These are phyloP conservation scores for Tipula unca DNA, from an alignment of 2,888 invertebrate genomes.

Conservation along the genomic window DNA sequence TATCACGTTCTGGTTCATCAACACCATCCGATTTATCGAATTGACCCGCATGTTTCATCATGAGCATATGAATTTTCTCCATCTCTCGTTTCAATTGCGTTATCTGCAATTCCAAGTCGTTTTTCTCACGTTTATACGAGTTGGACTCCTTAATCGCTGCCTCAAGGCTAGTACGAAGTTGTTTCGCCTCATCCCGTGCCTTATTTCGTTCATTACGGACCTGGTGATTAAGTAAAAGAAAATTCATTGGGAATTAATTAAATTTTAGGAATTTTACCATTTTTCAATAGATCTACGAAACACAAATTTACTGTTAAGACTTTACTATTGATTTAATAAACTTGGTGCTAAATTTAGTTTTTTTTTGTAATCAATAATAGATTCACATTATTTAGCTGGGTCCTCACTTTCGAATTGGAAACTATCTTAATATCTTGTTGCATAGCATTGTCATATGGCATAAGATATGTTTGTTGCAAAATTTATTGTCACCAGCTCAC, in stretches of 20 bases:
- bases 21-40: slow-evolving; percentile 47
- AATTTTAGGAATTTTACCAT: background rate
- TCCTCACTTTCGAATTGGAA: background rate
- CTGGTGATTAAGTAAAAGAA: slow-evolving; percentile 31
- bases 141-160: slow-evolving; percentile 65
- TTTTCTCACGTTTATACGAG: slow-evolving; percentile 66
- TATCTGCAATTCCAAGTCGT: slow-evolving; percentile 67
- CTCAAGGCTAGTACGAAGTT: slow-evolving; percentile 72
- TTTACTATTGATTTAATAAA: background rate
- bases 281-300: background rate
- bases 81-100: slow-evolving; percentile 70
- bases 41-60: slow-evolving; percentile 61
- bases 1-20: slow-evolving; percentile 40
- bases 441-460: background rate
- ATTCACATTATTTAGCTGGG: background rate
- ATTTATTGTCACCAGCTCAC: background rate
- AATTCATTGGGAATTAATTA: background rate
- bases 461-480: background rate
- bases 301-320: background rate
- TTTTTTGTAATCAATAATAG: background rate
- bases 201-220: slow-evolving; percentile 88
- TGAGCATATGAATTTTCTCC: slow-evolving; percentile 62
- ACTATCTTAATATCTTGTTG: background rate
- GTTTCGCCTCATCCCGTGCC: slow-evolving; percentile 82
- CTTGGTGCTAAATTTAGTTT: background rate